Evolutionary conservation across 2,888 invertebrate genomes (phyloP).

Genomic region (Dryadula phaetusa): DNA sequence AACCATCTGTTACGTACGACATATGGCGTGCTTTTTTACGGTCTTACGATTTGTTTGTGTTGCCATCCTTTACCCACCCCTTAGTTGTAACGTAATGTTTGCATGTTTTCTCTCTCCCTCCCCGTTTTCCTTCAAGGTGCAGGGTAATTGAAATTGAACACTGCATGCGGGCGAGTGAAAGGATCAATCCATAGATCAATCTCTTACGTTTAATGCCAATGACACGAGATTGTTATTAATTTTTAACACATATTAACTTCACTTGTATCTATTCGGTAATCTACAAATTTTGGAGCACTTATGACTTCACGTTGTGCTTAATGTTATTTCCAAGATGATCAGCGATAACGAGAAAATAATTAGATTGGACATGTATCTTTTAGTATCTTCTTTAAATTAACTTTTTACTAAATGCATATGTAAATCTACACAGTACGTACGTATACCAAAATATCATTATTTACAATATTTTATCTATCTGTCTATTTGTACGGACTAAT

Average conservation of each 20-base stretch:
- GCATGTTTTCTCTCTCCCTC: slow-evolving; percentile 54
- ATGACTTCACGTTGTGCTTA: too few relatives aligned
- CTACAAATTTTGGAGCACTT: too few relatives aligned
- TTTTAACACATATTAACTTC: neutral
- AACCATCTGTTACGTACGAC: slow-evolving; percentile 75
- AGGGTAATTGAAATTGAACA: slow-evolving; percentile 79
- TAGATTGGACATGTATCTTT: too few relatives aligned
- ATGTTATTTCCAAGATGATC: too few relatives aligned
- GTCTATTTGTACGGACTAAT: too few relatives aligned
- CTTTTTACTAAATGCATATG: too few relatives aligned
- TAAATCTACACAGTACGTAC: too few relatives aligned
- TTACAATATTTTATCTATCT: too few relatives aligned
- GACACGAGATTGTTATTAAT: slow-evolving; percentile 5
- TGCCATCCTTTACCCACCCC: slow-evolving; percentile 54
- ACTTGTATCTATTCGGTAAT: neutral
- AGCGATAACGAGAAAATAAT: too few relatives aligned
- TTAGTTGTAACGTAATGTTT: slow-evolving; percentile 10
- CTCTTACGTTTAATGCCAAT: slow-evolving; percentile 37
- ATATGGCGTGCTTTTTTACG: slow-evolving; percentile 73
- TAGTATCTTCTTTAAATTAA: too few relatives aligned
- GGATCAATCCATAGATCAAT: slow-evolving; percentile 67
- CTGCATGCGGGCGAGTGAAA: slow-evolving; percentile 81
- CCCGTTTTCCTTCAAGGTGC: slow-evolving; percentile 74
- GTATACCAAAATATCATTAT: too few relatives aligned
- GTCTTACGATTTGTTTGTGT: slow-evolving; percentile 78